A percentile compares a stretch with the other conserved stretches of the same genome.
Evolutionary conservation across 2,888 invertebrate genomes (phyloP).

Genomic region (Saturnia pavonia): DNA sequence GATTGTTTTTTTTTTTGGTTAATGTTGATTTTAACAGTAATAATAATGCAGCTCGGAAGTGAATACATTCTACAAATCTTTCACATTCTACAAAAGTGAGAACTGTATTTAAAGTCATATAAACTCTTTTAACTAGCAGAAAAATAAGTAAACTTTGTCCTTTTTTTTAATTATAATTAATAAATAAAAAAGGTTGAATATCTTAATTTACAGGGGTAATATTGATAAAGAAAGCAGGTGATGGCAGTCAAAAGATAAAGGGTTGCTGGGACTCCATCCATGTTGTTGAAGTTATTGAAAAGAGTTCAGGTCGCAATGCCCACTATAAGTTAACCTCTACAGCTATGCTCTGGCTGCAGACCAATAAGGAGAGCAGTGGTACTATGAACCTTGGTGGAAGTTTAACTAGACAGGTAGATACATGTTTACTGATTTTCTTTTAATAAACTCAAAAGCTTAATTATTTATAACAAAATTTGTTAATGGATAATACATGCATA

Average conservation of each 20-base stretch:
- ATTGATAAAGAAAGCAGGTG: slow-evolving; percentile 99
- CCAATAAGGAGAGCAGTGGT: slow-evolving; percentile 97
- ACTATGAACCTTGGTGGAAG: slow-evolving; percentile 99
- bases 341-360: slow-evolving; percentile 99
- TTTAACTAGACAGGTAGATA: slow-evolving; percentile 93
- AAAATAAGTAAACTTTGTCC: too few relatives aligned
- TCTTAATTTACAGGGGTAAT: slow-evolving; percentile 90
- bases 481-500: too few relatives aligned
- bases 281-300: slow-evolving; percentile 99
- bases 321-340: slow-evolving; percentile 99
- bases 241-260: slow-evolving; percentile 98
- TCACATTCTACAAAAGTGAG: too few relatives aligned
- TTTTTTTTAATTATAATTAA: too few relatives aligned
- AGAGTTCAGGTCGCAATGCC: slow-evolving; percentile 95
- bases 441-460: neutral
- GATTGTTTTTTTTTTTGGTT: neutral
- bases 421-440: neutral
- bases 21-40: too few relatives aligned
- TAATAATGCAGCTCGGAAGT: too few relatives aligned
- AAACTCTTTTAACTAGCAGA: too few relatives aligned
- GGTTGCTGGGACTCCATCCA: slow-evolving; percentile 99
- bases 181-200: neutral
- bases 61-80: too few relatives aligned
- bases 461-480: too few relatives aligned
- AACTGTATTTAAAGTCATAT: neutral